Evolutionary conservation across 1,140 invertebrate species (phyloP), one percentile per base, ranked within the genome.

Genomic region (Metaphire vulgaris): DNA sequence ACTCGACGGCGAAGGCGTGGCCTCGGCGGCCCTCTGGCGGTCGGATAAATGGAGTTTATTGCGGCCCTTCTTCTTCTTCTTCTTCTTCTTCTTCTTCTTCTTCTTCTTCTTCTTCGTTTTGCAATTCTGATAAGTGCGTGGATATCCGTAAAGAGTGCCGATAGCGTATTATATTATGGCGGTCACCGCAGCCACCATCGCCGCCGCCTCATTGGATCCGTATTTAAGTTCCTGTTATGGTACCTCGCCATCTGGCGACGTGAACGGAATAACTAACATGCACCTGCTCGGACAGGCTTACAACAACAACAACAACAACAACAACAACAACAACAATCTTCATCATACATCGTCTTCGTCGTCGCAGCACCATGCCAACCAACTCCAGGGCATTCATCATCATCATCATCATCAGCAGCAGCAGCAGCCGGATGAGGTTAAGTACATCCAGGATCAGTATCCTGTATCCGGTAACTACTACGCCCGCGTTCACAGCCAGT

Each of bases 1-100:
- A 6, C 6, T 56, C 41, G 41, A 12, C 41, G 41, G 41, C 6
- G 41, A 6, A 6, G 41, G 41, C 41, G 41, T 56, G 41, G 41
- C 41, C 41, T 6, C 21, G n/a, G n/a, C n/a, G n/a, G n/a, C n/a
- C n/a, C n/a, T n/a, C n/a, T n/a, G n/a, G 41, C 41, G 41, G 6
- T 56, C 41, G 41, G 41, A 56, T 56, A 56, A 56, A 21, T 56
- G 41, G 41, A 56, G 41, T 56, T 56, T 56, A 56, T 56, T 56
- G 21, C 41, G 41, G 41, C 6, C 41, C 6, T n/a, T 6, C 41
- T 6, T 56, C 41, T 6, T 56, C 21, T 56, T 21, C 6, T 6
- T 21, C 41, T 6, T 56, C 21, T 56, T 56, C 6, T 21, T 12
- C 6, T 6, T 56, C 41, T 12, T 6, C 41, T 6, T 56, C 41